Evolutionary conservation across 2,113 vertebrate genomes (phyloP), one percentile per base, ranked within the genome.

Genomic region (Muntiacus reevesi): DNA sequence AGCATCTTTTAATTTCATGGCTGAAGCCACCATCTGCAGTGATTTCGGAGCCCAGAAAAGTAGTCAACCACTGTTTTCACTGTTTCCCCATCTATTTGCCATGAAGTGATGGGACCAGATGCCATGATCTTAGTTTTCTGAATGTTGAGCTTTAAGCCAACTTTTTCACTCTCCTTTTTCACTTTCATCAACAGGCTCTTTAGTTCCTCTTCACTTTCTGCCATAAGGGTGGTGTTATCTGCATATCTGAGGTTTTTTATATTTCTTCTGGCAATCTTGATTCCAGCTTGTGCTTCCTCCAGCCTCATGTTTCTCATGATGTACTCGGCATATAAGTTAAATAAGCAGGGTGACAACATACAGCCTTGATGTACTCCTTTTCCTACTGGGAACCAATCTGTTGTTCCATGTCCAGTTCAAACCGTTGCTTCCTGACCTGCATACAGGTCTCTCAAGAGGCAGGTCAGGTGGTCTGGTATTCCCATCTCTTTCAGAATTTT

Each of bases 21-120:
- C 16, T 64, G 62, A n/a, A 64, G 0, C n/a, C 33, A 64, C 16
- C 16, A n/a, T 64, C 33, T 64, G 15, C 62, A 64, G 62, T 64
- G 62, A 64, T n/a, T 64, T 64, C n/a, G 30, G 15, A n/a, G 62
- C 62, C 30, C 3, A 0, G 0, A 33, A 33, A 64, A n/a, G 17
- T 64, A 64, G 30, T n/a, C 62, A 9, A 16, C 7, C 16, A 64
- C 62, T n/a, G 33, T 64, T 67, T 67, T 7, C 30, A 64, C 47
- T 64, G 30, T 33, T 64, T 64, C 30, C 15, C 62, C 33, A 17
- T 64, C 4, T 64, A 64, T 64, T 67, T n/a, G 0, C 3, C 62
- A n/a, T 67, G 16, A 67, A 67, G 33, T 19, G 33, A n/a, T 67
- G 15, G 62, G 28, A 67, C 7, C 3, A 4, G 62, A n/a, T 67